Base-by-base conservation (phyloP, 2,113 vertebrate species). In the Edolisoma coerulescens region DNA sequence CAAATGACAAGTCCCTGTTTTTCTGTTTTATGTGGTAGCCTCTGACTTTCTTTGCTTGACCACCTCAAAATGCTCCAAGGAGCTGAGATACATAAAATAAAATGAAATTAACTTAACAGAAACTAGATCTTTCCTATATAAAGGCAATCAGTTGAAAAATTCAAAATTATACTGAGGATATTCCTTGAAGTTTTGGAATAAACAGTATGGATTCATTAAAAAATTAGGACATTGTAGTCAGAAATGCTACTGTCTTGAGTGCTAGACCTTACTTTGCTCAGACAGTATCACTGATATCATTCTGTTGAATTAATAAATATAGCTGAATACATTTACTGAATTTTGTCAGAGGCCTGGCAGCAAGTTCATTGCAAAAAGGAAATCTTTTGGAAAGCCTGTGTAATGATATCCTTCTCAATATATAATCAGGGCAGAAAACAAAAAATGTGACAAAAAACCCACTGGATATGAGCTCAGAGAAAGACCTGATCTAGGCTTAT, bases 181-280 rank as follows among this genome's bases (percentile, higher is more conserved):
- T 91, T 82, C 56, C 77, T 95, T 89, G 69, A 92, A 95, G 32
- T 69, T 61, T 49, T 60, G n/a, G 44, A 91, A 68, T 64, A 92
- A 81, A 75, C 10, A 35, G 8, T 28, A n/a, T 14, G 12, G 39
- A 28, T 84, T 47, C 49, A 84, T 84, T 52, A 89, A 94, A 89
- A 87, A 92, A 78, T 64, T 67, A 84, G 84, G 37, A 37, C 5
- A 9, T 8, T 41, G 10, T 33, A 84, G 39, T 53, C 32, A 92
- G 83, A 88, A 90, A 90, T 35, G 18, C 49, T 74, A 79, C 45
- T 33, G 22, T 41, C 37, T 69, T 82, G 44, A 81, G 41, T 39
- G 28, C 42, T 76, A 79, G 59, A 76, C 32, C 35, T 44, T 4
- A 65, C 23, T 71, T 93, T 87, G 32, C 82, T 69, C 44, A 69